A percentile compares a stretch with the other conserved stretches of the same genome.
Conservation (phyloP, 2,888 invertebrate species). For the Agrochola macilenta region DNA sequence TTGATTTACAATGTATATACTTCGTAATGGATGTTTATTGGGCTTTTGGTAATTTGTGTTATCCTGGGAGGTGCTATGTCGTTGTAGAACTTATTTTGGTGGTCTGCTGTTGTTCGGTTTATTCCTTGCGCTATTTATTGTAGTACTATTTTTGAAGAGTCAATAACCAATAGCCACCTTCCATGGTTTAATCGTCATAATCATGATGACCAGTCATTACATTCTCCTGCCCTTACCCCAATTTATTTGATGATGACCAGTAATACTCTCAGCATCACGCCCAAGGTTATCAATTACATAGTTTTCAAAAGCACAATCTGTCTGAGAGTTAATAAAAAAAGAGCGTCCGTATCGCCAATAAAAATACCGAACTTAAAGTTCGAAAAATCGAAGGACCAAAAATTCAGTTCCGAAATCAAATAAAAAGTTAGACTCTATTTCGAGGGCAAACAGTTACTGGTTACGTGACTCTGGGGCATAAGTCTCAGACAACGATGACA, state of each 20-base stretch:
- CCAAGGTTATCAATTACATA: neutral
- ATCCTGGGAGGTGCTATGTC: neutral
- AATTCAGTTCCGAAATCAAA: constrained; percentile 15
- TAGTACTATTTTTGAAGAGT: too few species aligned
- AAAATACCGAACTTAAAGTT: constrained; percentile 12
- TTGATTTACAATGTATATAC: constrained; percentile 54
- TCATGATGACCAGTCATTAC: neutral
- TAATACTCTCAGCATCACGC: neutral
- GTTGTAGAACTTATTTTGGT: neutral
- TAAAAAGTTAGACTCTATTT: constrained; percentile 17
- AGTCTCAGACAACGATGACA: neutral
- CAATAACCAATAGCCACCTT: too few species aligned
- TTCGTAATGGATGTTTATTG: constrained; percentile 30
- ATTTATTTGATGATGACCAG: neutral
- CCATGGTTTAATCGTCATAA: neutral
- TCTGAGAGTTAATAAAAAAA: neutral
- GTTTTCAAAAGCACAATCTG: too few species aligned
- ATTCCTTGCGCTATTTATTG: neutral
- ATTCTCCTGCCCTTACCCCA: neutral
- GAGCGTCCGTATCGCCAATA: neutral
- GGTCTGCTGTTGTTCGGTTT: neutral
- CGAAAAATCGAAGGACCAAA: neutral
- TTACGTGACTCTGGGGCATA: constrained; percentile 39
- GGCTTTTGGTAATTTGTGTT: constrained; percentile 6
- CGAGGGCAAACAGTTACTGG: constrained; percentile 25